Percentiles rank a stretch among this genome's conserved stretches.
These are phyloP conservation scores for Lasius platythorax DNA, from an alignment of 2,888 invertebrate genomes.

Conservation along the genomic window DNA sequence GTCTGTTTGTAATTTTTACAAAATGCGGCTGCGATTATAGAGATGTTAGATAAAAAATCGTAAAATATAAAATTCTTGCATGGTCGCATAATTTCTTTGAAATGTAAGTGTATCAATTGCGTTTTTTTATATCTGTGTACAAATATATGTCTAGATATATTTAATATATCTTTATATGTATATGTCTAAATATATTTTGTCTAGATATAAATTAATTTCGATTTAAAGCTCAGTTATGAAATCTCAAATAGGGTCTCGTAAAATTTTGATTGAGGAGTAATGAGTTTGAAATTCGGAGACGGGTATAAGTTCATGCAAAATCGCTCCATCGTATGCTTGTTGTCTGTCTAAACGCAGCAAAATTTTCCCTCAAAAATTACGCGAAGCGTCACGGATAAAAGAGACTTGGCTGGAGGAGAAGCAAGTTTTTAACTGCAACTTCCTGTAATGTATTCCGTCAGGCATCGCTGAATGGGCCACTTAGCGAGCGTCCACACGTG, in stretches of 20 bases:
- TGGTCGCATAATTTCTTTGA: background rate
- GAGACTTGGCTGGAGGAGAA: slow-evolving; percentile 12
- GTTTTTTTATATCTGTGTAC: background rate
- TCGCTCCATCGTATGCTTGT: background rate
- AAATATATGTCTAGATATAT: background rate
- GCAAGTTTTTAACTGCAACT: slow-evolving; percentile 82
- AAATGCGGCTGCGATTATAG: background rate
- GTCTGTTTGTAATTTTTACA: background rate
- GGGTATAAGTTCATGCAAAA: background rate
- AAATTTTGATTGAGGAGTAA: background rate
- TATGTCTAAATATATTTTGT: background rate
- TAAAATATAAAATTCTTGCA: background rate
- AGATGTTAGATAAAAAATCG: background rate
- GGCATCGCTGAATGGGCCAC: slow-evolving; percentile 82
- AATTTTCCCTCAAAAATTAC: slow-evolving; percentile 28
- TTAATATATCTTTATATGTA: too few relatives aligned
- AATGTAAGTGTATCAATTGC: background rate
- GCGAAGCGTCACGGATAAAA: slow-evolving; percentile 19
- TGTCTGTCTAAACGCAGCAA: background rate
- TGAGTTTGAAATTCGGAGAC: background rate
- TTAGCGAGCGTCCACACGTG: slow-evolving; percentile 78
- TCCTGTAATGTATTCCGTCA: slow-evolving; percentile 83
- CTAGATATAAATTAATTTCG: background rate
- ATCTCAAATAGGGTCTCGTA: background rate
- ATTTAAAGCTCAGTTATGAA: background rate